phyloP scores from a whole-genome alignment of 1,140 invertebrate species.

The Lutraria rhynchaena region DNA sequence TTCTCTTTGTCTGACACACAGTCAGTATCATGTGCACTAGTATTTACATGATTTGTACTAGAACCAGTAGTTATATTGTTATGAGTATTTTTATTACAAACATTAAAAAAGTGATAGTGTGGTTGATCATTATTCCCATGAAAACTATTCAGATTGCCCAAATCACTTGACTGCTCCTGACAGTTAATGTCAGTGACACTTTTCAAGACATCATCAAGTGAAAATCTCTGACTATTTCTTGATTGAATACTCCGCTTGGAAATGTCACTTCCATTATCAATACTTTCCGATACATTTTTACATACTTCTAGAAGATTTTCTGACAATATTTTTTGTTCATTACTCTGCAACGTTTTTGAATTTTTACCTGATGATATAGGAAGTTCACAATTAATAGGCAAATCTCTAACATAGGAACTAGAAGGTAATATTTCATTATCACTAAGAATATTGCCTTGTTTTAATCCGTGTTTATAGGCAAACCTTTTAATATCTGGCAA shows the following conservation, averaged over 20 bases:
- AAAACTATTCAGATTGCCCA: neutral
- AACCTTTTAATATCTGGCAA: slow-evolving; percentile 57
- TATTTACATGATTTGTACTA: too few species aligned
- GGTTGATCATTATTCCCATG: too few species aligned
- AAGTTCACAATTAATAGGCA: neutral
- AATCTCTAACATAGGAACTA: neutral
- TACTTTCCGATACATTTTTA: too few species aligned
- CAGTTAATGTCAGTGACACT: slow-evolving; percentile 23
- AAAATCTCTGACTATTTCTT: neutral
- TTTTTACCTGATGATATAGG: neutral
- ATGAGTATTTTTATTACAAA: too few species aligned
- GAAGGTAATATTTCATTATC: neutral
- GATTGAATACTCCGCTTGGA: too few species aligned
- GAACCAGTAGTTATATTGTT: too few species aligned
- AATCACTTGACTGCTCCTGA: neutral
- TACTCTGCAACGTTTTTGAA: neutral
- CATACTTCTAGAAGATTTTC: neutral
- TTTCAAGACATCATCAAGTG: slow-evolving; percentile 23
- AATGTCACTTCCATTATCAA: too few species aligned
- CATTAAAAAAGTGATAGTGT: too few species aligned
- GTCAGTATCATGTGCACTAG: too few species aligned
- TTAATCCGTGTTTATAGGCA: slow-evolving; percentile 22
- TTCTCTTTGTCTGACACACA: too few species aligned
- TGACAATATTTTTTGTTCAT: neutral
- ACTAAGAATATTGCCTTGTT: neutral